These are phyloP conservation scores for Ligdia adustata DNA, from an alignment of 2,888 invertebrate genomes.

Conservation along the genomic window DNA sequence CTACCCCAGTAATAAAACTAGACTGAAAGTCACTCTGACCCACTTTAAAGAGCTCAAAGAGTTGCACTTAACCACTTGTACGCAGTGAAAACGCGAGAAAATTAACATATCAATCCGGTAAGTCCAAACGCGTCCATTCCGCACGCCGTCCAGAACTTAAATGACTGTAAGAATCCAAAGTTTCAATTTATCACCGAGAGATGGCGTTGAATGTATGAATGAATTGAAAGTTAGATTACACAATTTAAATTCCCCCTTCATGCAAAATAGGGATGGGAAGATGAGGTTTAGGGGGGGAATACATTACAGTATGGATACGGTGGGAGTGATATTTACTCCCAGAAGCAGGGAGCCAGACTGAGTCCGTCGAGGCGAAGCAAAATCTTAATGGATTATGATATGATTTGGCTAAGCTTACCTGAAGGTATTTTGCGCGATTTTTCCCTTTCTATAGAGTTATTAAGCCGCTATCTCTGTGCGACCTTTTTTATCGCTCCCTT, in stretches of 20 bases:
- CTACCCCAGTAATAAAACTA: conserved; percentile 2
- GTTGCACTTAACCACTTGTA: conserved; percentile 33
- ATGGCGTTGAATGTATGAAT: conserved; percentile 83
- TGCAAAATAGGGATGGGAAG: conserved; percentile 80
- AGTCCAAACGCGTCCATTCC: conserved; percentile 44
- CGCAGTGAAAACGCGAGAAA: conserved; percentile 38
- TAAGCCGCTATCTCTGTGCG: conserved; percentile 47
- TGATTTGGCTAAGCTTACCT: conserved; percentile 78
- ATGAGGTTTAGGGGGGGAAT: conserved; percentile 81
- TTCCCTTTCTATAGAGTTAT: conserved; percentile 60
- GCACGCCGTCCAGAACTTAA: conserved; percentile 54
- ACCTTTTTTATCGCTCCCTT: conserved; percentile 47
- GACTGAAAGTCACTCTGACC: conserved; percentile 9
- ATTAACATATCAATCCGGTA: conserved; percentile 56
- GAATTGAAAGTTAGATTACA: conserved; percentile 85
- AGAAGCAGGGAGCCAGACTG: conserved; percentile 65
- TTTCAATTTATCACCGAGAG: conserved; percentile 82
- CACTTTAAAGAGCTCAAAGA: conserved; percentile 21
- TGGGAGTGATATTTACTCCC: conserved; percentile 78
- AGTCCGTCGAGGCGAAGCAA: conserved; percentile 61
- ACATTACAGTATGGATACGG: conserved; percentile 69
- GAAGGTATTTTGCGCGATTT: conserved; percentile 60
- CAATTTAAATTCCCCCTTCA: conserved; percentile 84
- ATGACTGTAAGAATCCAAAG: conserved; percentile 72
- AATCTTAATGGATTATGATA: conserved; percentile 83